Percentiles rank a stretch among this genome's conserved stretches.
Conservation (phyloP, 2,113 vertebrate genomes). For the Phoenicopterus ruber region DNA sequence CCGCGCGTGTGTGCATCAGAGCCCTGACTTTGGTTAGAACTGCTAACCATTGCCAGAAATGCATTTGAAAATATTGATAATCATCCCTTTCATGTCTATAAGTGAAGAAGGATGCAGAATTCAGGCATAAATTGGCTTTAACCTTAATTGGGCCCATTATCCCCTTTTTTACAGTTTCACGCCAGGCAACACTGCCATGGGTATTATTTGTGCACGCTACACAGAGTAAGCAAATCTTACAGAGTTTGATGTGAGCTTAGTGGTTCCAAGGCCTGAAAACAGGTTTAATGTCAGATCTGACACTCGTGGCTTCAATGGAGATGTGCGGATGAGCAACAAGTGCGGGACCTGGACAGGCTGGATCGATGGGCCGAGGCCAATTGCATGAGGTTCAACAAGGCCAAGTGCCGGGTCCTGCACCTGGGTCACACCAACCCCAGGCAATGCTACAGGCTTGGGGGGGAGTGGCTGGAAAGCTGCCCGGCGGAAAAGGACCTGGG, state of each 20-base stretch:
- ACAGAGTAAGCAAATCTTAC: not conserved
- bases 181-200: not conserved
- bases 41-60: not conserved
- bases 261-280: not conserved
- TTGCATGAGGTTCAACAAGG: too few species aligned
- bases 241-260: not conserved
- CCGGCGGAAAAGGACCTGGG: too few species aligned
- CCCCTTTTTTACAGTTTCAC: not conserved
- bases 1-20: not conserved
- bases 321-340: not conserved
- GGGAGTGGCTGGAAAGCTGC: too few species aligned
- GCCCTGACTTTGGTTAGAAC: not conserved
- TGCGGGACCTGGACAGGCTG: too few species aligned
- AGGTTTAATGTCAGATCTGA: not conserved
- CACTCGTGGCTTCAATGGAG: fast-evolving
- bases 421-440: too few species aligned
- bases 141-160: not conserved
- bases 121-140: not conserved
- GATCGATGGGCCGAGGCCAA: too few species aligned
- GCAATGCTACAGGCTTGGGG: too few species aligned
- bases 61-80: not conserved
- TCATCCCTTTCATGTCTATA: not conserved
- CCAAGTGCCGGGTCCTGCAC: too few species aligned
- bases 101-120: not conserved
- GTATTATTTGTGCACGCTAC: not conserved